Base-by-base conservation (phyloP, 2,797 vertebrate species). In the Poecilia wingei region DNA sequence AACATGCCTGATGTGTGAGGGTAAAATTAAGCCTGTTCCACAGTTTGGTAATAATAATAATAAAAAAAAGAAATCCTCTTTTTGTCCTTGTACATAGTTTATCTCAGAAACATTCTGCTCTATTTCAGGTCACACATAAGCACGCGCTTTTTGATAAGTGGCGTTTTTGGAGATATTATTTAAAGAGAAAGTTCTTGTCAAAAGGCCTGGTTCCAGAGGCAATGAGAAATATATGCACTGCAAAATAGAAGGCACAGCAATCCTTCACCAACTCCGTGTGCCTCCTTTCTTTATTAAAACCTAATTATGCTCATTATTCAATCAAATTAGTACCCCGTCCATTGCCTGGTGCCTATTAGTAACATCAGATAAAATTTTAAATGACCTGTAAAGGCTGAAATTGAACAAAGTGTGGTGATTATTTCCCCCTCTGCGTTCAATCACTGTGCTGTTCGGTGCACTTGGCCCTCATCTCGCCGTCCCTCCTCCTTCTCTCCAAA, bases 251-350 rank as follows among this genome's bases (percentile, higher is more conserved):
- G 47, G 46, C 74, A n/a, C 45, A 70, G 79, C 86, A 79, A 90
- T 88, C 87, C 46, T 79, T 91, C 81, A 87, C 47, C 59, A 59
- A 79, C 80, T 71, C 61, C 75, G 53, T 61, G 20, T 80, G 83
- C 55, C 45, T 57, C 57, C 72, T 86, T 82, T 88, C 79, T 59
- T 79, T 84, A 90, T 94, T 87, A 83, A 86, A 88, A 86, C 43
- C 47, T 88, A 92, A 93, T 93, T 84, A 90, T 88, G 76, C 81
- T 90, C 86, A 90, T 92, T 89, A 89, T 90, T 90, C 86, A 84
- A 84, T 91, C 75, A 88, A 89, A 92, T 93, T 84, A 91, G 86
- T 79, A 86, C 80, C 79, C 86, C 81, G 64, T 87, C 83, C 83
- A 80, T 84, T 85, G 88, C 75, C 80, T 82, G 80, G 82, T 83